A percentile compares a stretch with the other conserved stretches of the same genome.
Conservation (phyloP, 2,113 vertebrate species). For the Proterorhinus semilunaris region DNA sequence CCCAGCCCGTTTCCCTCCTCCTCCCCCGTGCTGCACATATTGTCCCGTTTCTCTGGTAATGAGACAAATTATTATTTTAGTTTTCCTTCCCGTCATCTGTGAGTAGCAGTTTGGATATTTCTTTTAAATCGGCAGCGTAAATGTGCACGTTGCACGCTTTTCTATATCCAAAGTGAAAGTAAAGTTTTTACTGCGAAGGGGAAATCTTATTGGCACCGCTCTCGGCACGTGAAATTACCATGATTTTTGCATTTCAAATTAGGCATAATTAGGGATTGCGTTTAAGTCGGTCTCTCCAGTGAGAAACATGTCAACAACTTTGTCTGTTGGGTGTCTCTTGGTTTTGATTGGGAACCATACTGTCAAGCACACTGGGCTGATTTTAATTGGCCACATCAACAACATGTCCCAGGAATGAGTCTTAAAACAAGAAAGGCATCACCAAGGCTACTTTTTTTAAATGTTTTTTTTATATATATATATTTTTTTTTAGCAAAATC, state of each 20-base stretch:
- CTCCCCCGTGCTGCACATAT: conserved; percentile 1
- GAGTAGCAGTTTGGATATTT: no score
- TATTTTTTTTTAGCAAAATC: neutral
- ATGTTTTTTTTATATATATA: no score
- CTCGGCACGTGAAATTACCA: conserved; percentile 4
- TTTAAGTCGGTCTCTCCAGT: conserved; percentile 10
- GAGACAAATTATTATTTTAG: neutral
- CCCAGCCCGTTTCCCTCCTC: conserved; percentile 28
- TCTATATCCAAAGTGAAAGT: neutral
- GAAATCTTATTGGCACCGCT: neutral
- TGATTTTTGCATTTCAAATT: conserved; percentile 12
- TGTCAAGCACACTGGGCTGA: conserved; percentile 9
- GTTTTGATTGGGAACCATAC: conserved; percentile 4
- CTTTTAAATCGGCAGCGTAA: no score
- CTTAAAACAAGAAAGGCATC: neutral
- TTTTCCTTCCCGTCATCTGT: no score
- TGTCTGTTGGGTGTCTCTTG: conserved; percentile 10
- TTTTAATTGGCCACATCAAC: conserved; percentile 5
- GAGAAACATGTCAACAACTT: conserved; percentile 12
- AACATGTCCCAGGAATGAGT: neutral
- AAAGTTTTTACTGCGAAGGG: neutral
- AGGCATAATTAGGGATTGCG: conserved; percentile 10
- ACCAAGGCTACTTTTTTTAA: neutral
- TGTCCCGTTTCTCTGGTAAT: conserved; percentile 15
- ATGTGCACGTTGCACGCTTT: no score